These are phyloP conservation scores for Eupithecia inturbata DNA, from an alignment of 2,888 invertebrate genomes.

Conservation along the genomic window DNA sequence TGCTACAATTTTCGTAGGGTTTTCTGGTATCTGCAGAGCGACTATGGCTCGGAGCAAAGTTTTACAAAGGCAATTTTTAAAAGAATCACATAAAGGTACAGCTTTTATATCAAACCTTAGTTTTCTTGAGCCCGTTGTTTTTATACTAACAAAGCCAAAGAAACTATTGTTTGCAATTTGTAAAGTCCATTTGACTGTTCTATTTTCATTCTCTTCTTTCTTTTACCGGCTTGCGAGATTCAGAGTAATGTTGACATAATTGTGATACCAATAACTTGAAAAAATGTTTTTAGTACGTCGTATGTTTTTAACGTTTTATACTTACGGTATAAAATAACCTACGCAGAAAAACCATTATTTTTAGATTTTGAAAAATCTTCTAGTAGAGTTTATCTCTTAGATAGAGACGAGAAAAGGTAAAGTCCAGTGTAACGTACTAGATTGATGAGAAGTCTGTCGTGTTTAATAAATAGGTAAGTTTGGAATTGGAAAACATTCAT, in stretches of 20 bases:
- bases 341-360: not conserved
- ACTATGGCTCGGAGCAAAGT: not conserved
- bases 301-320: too few species aligned
- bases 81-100: not conserved
- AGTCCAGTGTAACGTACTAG: not conserved
- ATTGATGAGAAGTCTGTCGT: not conserved
- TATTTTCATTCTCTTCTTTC: constrained; percentile 19
- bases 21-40: not conserved
- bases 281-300: too few species aligned
- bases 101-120: not conserved
- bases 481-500: constrained; percentile 9
- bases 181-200: constrained; percentile 21
- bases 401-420: not conserved
- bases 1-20: constrained; percentile 4
- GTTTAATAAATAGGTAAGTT: not conserved
- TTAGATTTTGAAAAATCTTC: not conserved
- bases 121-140: not conserved
- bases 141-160: not conserved
- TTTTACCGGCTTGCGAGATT: constrained; percentile 43
- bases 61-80: not conserved
- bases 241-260: constrained; percentile 55
- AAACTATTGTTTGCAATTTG: not conserved
- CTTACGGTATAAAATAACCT: not conserved
- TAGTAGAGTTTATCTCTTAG: not conserved
- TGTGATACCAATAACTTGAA: not conserved